Evolutionary conservation across 1,140 invertebrate genomes (phyloP).

Genomic region (Temnothorax curvispinosus): DNA sequence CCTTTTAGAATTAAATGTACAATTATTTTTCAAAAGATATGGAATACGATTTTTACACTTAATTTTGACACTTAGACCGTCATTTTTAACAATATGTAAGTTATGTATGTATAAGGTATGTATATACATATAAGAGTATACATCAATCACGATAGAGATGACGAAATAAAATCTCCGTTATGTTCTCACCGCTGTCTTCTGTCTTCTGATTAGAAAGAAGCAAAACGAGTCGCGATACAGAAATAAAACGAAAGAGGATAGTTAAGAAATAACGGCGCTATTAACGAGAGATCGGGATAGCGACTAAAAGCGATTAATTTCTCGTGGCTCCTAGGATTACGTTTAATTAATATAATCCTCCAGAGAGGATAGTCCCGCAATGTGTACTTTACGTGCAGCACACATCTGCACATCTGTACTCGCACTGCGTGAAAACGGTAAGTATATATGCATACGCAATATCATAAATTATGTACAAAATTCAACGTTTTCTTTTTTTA

Average conservation of each 20-base stretch:
- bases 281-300: constrained; percentile 61
- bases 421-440: constrained; percentile 17
- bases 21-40: not conserved
- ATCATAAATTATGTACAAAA: not conserved
- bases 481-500: not conserved
- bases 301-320: constrained; percentile 71
- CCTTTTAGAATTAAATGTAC: not conserved
- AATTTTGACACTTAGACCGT: not conserved
- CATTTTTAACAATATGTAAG: not conserved
- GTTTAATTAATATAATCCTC: constrained; percentile 76
- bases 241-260: constrained; percentile 32
- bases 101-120: no score
- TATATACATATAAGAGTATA: not conserved
- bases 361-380: constrained; percentile 13
- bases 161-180: constrained; percentile 31
- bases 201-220: not conserved
- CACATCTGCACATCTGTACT: constrained; percentile 22
- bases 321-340: constrained; percentile 72
- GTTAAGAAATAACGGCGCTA: constrained; percentile 38
- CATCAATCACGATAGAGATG: not conserved
- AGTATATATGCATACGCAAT: not conserved
- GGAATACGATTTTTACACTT: not conserved
- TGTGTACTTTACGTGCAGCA: constrained; percentile 41
- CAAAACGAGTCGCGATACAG: not conserved
- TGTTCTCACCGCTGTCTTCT: constrained; percentile 6